A percentile compares a stretch with the other conserved stretches of the same genome.
Evolutionary conservation across 2,888 invertebrate genomes (phyloP).

Genomic region (Steromphala cineraria): DNA sequence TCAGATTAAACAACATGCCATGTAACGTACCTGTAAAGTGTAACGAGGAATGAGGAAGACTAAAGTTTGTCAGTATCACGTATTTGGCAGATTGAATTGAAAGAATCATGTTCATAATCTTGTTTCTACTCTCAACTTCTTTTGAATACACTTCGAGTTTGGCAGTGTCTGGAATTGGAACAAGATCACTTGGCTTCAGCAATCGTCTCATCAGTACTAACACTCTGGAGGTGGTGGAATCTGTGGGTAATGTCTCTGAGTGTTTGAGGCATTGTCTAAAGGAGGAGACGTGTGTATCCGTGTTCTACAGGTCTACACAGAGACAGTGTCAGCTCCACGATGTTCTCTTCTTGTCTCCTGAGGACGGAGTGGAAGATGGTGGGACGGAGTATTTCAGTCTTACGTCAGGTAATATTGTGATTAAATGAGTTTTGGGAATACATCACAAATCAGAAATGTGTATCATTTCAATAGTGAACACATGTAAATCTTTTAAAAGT

Average conservation of each 20-base stretch:
- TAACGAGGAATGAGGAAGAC: too few species aligned
- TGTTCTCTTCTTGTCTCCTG: background rate
- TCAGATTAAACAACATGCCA: too few species aligned
- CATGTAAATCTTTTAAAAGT: too few species aligned
- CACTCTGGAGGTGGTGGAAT: background rate
- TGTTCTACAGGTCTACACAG: background rate
- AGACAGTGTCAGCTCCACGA: background rate
- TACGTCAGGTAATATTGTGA: background rate
- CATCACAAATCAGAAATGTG: too few species aligned
- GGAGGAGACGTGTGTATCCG: background rate
- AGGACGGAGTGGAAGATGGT: background rate
- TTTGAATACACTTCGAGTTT: background rate
- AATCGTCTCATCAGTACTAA: background rate
- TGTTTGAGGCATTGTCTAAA: background rate
- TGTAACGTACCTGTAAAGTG: too few species aligned
- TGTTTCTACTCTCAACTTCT: background rate
- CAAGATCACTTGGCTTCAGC: background rate
- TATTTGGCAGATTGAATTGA: too few species aligned
- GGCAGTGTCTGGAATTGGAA: background rate
- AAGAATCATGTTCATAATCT: too few species aligned
- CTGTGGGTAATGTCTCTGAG: background rate
- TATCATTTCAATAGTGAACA: too few species aligned
- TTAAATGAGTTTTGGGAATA: too few species aligned
- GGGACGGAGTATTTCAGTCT: background rate
- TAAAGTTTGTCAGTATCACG: too few species aligned